These are phyloP conservation scores for Liparis tanakae DNA, from an alignment of 2,797 vertebrate genomes.

Conservation along the genomic window DNA sequence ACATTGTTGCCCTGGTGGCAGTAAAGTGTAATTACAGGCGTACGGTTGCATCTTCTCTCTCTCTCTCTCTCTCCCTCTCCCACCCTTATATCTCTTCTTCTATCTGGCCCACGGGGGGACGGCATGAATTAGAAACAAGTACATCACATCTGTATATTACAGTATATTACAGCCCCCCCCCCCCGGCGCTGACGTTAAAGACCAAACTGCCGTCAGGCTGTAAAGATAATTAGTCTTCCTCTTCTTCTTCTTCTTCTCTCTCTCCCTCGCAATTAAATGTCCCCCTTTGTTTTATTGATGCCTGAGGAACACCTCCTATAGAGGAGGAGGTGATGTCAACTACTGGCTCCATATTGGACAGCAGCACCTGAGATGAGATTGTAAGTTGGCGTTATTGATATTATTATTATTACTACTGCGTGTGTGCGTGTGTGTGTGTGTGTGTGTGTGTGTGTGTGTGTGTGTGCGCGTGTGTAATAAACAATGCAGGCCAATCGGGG, in stretches of 20 bases:
- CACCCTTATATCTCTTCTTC: slow-evolving; percentile 12
- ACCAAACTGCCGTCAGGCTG: slow-evolving; percentile 82
- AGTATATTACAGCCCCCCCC: too few relatives aligned
- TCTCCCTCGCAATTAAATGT: slow-evolving; percentile 79
- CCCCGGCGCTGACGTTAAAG: slow-evolving; percentile 77
- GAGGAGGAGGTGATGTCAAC: slow-evolving; percentile 59
- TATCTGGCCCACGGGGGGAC: slow-evolving; percentile 66
- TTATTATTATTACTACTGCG: slow-evolving; percentile 28
- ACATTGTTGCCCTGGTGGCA: too few relatives aligned
- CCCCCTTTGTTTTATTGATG: slow-evolving; percentile 85
- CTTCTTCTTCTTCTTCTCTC: slow-evolving; percentile 63
- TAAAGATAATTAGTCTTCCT: slow-evolving; percentile 82
- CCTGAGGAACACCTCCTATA: slow-evolving; percentile 61
- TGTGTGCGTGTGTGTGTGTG: too few relatives aligned
- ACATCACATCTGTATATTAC: slow-evolving; percentile 76
- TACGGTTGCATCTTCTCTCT: slow-evolving; percentile 67
- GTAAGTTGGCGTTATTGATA: slow-evolving; percentile 37
- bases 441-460: too few relatives aligned
- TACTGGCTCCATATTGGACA: slow-evolving; percentile 61
- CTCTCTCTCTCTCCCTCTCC: slow-evolving; percentile 51
- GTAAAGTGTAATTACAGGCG: background rate
- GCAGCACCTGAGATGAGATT: slow-evolving; percentile 47
- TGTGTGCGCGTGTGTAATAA: slow-evolving; percentile 39
- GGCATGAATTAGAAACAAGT: slow-evolving; percentile 66
- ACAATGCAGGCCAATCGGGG: background rate